Evolutionary conservation across 2,888 invertebrate genomes (phyloP), one percentile per base, ranked within the genome.

Genomic region (Automeris io): DNA sequence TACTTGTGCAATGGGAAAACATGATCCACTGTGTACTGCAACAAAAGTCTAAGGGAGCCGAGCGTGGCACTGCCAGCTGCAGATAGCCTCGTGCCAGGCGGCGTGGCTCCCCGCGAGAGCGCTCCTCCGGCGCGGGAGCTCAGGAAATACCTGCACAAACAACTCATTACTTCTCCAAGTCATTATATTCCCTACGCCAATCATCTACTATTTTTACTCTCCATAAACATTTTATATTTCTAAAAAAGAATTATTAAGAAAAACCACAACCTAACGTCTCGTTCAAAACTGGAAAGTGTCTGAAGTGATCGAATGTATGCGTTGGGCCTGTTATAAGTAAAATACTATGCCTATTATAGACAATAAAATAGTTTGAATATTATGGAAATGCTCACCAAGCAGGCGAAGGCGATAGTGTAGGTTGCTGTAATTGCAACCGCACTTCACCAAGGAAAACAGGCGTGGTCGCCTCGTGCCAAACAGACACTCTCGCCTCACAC

Each of bases 391-490:
- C 86, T 87, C 78, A 93, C 96, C 96, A 96, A 8, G 95, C 95
- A 59, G 78, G 69, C 45, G 78, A 54, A 23, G 81, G 78, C 18
- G 78, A 62, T 1, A 77, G 81, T 34, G 80, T 72, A 25, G 91
- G 90, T 49, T 93, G 93, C 37, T 91, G 88, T 56, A 96, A 83
- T 43, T 93, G 93, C 51, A 96, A 88, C 53, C 93, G 89, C 43
- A 97, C 92, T 81, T 97, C 96, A 12, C 97, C 97, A 23, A 97
- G 90, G 76, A 96, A 97, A 42, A 94, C 92, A 56, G 94, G 93
- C 43, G 93, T 91, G 45, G 94, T 92, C 53, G 90, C 91, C 54
- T 95, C 95, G 71, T 97, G 97, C 94, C 95, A 96, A 45, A 96
- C 86, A 8, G 94, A 92, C 47, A 96, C 92, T 51, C 93, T 90